Evolutionary conservation across 2,113 vertebrate species (phyloP).

Genomic region (Tretioscincus oriximinensis): DNA sequence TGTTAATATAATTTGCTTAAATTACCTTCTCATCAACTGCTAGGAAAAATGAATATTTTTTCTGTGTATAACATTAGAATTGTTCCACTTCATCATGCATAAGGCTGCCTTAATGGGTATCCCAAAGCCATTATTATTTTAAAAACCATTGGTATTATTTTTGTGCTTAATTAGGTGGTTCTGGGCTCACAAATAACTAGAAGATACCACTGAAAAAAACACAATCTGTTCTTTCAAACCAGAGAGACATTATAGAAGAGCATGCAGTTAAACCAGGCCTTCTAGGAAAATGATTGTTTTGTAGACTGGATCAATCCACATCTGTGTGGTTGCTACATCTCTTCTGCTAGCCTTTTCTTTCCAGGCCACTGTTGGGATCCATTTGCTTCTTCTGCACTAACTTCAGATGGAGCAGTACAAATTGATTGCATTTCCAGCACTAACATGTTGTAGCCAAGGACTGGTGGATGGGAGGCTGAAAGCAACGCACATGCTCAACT

Average conservation of each 20-base stretch:
- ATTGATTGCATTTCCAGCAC: constrained; percentile 29
- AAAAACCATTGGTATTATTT: constrained; percentile 39
- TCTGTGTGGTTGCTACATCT: constrained; percentile 36
- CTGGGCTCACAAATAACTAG: constrained; percentile 37
- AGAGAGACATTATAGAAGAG: constrained; percentile 71
- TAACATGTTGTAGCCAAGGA: constrained; percentile 97
- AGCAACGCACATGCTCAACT: constrained; percentile 97
- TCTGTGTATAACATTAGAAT: background rate
- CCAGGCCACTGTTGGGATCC: constrained; percentile 45
- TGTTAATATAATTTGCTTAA: background rate
- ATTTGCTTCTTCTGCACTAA: constrained; percentile 43
- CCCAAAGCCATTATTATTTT: constrained; percentile 2
- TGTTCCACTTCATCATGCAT: background rate
- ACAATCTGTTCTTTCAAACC: constrained; percentile 51
- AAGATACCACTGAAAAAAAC: constrained; percentile 49
- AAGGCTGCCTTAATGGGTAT: background rate
- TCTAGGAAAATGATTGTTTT: constrained; percentile 45
- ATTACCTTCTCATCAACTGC: background rate
- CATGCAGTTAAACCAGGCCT: constrained; percentile 69
- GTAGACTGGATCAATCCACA: constrained; percentile 40
- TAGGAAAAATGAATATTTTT: background rate
- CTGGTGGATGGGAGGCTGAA: constrained; percentile 99
- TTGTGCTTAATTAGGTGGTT: constrained; percentile 20
- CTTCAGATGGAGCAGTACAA: background rate
- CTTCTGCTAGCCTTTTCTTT: constrained; percentile 25